phyloP scores from a whole-genome alignment of 2,113 vertebrate genomes.

The Phalacrocorax pelagicus region DNA sequence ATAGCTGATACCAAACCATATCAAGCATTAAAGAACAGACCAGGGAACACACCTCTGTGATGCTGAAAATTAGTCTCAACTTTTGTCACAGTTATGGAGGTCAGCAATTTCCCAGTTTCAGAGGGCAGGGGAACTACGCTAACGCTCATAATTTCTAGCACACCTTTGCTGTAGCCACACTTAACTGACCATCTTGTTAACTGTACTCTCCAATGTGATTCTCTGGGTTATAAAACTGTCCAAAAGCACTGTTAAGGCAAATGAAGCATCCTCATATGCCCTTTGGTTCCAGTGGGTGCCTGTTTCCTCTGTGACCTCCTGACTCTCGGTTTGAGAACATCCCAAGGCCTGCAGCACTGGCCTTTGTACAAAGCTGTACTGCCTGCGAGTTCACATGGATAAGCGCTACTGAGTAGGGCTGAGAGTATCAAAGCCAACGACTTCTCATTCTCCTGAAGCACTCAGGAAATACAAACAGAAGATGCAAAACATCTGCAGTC shows the following conservation, averaged over 20 bases:
- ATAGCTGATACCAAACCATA: not conserved
- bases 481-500: not conserved
- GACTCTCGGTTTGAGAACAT: not conserved
- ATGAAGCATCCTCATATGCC: not conserved
- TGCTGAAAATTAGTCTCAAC: not conserved
- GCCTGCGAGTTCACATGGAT: not conserved
- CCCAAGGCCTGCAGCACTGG: not conserved
- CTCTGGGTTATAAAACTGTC: not conserved
- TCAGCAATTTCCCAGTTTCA: not conserved
- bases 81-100: not conserved
- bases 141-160: not conserved
- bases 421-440: not conserved
- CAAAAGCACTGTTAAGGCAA: not conserved
- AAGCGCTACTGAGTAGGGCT: not conserved
- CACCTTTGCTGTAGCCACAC: not conserved
- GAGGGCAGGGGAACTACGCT: rapidly evolving
- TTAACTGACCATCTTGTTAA: not conserved
- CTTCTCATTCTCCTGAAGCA: not conserved
- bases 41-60: not conserved
- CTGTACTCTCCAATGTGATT: not conserved
- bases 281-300: not conserved
- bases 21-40: not conserved
- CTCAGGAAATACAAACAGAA: not conserved
- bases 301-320: not conserved
- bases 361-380: rapidly evolving